Base-by-base conservation (phyloP, 2,797 vertebrate species). In the Babyrousa celebensis region DNA sequence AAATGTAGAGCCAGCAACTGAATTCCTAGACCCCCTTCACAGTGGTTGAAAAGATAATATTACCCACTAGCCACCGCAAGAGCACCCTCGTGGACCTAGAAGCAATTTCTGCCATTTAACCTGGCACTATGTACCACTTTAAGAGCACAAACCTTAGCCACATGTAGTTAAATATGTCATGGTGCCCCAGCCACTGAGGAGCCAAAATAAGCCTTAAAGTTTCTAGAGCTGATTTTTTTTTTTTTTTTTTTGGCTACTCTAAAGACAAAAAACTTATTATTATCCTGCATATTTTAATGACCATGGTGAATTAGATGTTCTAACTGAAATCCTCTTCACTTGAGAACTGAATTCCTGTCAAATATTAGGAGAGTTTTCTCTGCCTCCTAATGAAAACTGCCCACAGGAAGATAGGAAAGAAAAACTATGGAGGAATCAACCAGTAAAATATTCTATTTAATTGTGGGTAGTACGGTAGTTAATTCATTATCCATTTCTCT, bases 401-500 rank as follows among this genome's bases (percentile, higher is more conserved):
- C 29, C 32, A 56, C 40, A 2, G 20, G 88, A 91, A 88, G 56
- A 71, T 2, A 80, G 52, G 95, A 20, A 82, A 58, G 11, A 87
- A 12, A 94, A 96, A 96, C 27, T 29, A 91, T 21, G 21, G 12
- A 78, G 21, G 32, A 54, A 27, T 43, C 43, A 75, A 18, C 63
- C 79, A 83, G 20, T 52, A 78, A 93, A 95, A 92, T 70, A 79
- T 14, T 43, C 21, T 16, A 29, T 15, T 80, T 95, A 14, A 20
- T 12, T 83, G 18, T 43, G 43, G 18, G 32, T 82, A 15, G 7
- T 70, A 70, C 4, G 21, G 27, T 88, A 10, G 48, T 82, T 85
- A 95, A 85, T 89, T 88, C 32, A 63, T 75, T 80, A 56, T 36
- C 85, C 77, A 60, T 92, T 93, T 92, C 54, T 52, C 4, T 21